phyloP scores from a whole-genome alignment of 2,113 vertebrate genomes.

The Pygoscelis adeliae region DNA sequence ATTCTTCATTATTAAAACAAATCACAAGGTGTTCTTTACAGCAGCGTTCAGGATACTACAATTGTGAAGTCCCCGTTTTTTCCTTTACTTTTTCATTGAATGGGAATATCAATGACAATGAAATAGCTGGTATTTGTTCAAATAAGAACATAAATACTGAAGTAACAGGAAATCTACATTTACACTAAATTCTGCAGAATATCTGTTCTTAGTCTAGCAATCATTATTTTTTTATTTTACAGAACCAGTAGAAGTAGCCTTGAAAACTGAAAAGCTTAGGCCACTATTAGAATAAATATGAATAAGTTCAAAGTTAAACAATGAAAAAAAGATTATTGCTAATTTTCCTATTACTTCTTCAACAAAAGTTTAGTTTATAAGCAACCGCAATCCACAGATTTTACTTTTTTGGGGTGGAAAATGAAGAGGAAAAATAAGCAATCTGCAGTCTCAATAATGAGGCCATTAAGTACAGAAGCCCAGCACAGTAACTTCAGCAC shows the following conservation, averaged over 20 bases:
- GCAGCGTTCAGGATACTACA: neutral
- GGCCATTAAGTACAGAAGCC: neutral
- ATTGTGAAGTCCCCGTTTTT: neutral
- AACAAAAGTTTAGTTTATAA: neutral
- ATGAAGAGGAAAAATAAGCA: neutral
- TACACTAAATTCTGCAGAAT: neutral
- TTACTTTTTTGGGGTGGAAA: neutral
- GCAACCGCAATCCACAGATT: neutral
- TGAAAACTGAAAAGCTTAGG: neutral
- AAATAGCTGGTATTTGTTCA: neutral
- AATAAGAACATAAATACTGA: neutral
- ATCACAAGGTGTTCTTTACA: neutral
- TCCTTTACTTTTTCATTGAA: neutral
- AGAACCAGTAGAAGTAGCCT: neutral
- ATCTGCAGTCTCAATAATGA: neutral
- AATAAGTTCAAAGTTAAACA: neutral
- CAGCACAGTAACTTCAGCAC: conserved; percentile 21
- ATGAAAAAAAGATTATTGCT: neutral
- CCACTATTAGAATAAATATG: neutral
- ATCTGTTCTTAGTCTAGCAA: neutral
- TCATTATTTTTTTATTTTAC: neutral
- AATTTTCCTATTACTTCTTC: neutral
- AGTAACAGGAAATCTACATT: neutral
- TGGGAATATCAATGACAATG: neutral
- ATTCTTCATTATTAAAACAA: neutral